Evolutionary conservation across 2,888 invertebrate species (phyloP).

Genomic region (Esperia sulphurella): DNA sequence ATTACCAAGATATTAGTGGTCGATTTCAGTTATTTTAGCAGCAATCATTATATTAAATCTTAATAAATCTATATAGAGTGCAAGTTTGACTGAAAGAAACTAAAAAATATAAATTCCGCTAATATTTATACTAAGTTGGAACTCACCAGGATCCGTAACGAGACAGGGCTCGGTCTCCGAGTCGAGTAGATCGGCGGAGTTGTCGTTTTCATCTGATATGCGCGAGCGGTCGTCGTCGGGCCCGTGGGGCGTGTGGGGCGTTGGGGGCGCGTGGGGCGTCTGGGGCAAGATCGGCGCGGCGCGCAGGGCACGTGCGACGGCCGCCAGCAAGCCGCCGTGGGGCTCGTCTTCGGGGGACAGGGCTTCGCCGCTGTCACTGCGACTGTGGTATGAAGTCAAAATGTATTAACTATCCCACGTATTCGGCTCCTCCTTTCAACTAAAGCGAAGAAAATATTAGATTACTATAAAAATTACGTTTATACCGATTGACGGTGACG

Average conservation of each 20-base stretch:
- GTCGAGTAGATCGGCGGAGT: constrained; percentile 88
- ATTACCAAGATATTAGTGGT: too few species aligned
- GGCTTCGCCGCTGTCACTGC: constrained; percentile 85
- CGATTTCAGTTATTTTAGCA: too few species aligned
- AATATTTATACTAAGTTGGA: too few species aligned
- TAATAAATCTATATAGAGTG: too few species aligned
- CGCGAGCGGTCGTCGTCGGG: constrained; percentile 58
- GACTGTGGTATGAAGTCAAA: constrained; percentile 35
- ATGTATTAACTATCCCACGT: too few species aligned
- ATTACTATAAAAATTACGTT: too few species aligned
- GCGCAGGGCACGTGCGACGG: constrained; percentile 83
- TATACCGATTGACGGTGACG: too few species aligned
- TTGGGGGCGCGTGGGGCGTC: constrained; percentile 19
- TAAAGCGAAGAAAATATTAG: too few species aligned
- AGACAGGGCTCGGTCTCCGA: constrained; percentile 91
- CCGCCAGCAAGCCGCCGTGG: constrained; percentile 80
- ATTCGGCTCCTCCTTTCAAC: too few species aligned
- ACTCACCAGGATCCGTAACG: constrained; percentile 87
- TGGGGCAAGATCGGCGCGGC: constrained; percentile 11
- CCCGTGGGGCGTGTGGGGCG: constrained; percentile 3
- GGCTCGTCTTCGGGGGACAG: constrained; percentile 80
- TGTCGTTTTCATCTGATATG: constrained; percentile 80
- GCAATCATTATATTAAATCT: too few species aligned
- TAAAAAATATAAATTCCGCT: too few species aligned
- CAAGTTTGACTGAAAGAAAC: too few species aligned